Percentiles rank a stretch among this genome's conserved stretches.
phyloP scores from a whole-genome alignment of 1,140 invertebrate genomes.

The Aleiodes sp. region DNA sequence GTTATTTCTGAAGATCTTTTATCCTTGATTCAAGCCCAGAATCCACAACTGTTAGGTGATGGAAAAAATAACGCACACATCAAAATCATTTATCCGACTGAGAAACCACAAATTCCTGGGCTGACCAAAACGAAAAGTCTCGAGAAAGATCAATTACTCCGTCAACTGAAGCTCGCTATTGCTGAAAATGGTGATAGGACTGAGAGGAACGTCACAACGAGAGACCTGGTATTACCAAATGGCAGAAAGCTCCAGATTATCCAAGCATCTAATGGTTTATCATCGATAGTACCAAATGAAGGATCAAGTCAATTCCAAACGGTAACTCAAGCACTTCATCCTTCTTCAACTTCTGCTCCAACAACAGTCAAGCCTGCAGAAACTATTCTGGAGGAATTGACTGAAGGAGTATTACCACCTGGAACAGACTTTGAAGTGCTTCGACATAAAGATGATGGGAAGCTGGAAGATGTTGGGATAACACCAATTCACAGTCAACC shows the following conservation, averaged over 20 bases:
- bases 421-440: constrained; percentile 81
- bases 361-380: constrained; percentile 68
- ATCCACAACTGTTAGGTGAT: constrained; percentile 43
- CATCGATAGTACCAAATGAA: constrained; percentile 42
- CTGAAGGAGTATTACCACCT: constrained; percentile 78
- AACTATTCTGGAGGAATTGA: constrained; percentile 76
- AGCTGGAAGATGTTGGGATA: constrained; percentile 76
- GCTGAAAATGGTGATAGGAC: constrained; percentile 73
- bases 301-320: constrained; percentile 38
- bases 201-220: constrained; percentile 74
- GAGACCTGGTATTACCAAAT: constrained; percentile 77
- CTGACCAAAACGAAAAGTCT: constrained; percentile 30
- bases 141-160: constrained; percentile 71
- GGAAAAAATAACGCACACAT: constrained; percentile 55
- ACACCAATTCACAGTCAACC: constrained; percentile 69
- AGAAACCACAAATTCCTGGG: constrained; percentile 45
- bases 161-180: constrained; percentile 76
- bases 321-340: constrained; percentile 32
- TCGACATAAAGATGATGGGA: constrained; percentile 76
- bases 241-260: constrained; percentile 79
- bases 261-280: constrained; percentile 51
- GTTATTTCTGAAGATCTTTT: constrained; percentile 53
- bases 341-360: constrained; percentile 54
- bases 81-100: constrained; percentile 59
- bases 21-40: constrained; percentile 54